Evolutionary conservation across 1,140 invertebrate genomes (phyloP), one percentile per base, ranked within the genome.

Genomic region (Drosophila pachea): DNA sequence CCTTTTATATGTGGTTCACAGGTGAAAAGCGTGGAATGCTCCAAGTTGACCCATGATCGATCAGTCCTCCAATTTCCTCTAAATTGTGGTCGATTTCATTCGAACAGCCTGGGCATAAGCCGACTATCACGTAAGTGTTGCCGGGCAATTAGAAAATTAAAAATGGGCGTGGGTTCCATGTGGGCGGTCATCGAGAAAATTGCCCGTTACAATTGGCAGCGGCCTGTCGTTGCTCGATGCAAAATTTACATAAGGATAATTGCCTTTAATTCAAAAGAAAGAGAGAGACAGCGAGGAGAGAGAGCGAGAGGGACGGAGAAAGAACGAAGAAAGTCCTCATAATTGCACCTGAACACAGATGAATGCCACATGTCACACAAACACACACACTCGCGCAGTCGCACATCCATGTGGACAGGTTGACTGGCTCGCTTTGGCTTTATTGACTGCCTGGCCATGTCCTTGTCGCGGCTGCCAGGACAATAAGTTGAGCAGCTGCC

Each of bases 231-330:
- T 53, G 35, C 66, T 47, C 11, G 42, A 35, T 40, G 36, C 29
- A 59, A 47, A 47, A 83, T 82, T 78, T 83, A 65, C 72, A 73
- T 64, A 78, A 62, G 52, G 52, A 74, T 84, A 79, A 83, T 83
- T 83, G 79, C 65, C 61, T 73, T 83, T 83, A 84, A 83, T 83
- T 83, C 64, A 75, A 68, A 83, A 76, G 70, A 66, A 47, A 69
- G 49, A 68, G 66, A 49, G 53, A 63, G 50, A 59, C 35, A 47
- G 55, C 65, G 59, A 64, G 8, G 12, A 43, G 14, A 68, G 84
- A 76, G 70, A 66, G 49, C 69, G 54, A 65, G 66, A 54, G 53
- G 60, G 50, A 54, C 33, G 42, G 55, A 69, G 59, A 61, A 7
- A n/a, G 9, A 43, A 12, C 7, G 14, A 74, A 66, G 52, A 64